A percentile compares a stretch with the other conserved stretches of the same genome.
Conservation (phyloP, 2,113 vertebrate genomes). For the Psammodynastes pulverulentus region DNA sequence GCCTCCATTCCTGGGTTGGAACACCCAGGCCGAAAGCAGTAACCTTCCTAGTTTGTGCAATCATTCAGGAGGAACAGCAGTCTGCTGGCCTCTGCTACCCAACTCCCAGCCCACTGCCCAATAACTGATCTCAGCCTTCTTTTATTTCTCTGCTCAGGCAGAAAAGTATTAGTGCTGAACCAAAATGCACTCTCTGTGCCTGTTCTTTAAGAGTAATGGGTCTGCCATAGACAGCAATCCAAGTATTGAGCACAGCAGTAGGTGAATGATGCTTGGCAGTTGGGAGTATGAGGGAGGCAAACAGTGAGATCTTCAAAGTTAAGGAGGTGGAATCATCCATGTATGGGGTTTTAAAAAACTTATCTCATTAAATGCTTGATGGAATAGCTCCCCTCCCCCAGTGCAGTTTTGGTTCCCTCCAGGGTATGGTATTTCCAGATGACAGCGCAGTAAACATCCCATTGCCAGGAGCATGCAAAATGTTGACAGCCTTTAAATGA, state of each 20-base stretch:
- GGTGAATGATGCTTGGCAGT: slow-evolving; percentile 6
- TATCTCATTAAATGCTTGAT: slow-evolving; percentile 3
- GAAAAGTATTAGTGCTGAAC: neutral
- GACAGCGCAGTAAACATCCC: neutral
- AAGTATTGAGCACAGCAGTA: slow-evolving; percentile 1
- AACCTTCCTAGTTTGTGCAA: neutral
- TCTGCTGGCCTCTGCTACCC: neutral
- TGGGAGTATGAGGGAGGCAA: neutral
- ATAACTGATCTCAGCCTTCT: neutral
- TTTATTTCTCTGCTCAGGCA: neutral
- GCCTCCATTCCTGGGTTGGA: neutral
- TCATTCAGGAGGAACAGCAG: neutral
- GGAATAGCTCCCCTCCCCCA: neutral
- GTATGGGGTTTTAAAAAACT: slow-evolving; percentile 8
- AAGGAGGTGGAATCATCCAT: neutral
- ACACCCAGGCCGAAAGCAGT: neutral
- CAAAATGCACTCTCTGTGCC: neutral
- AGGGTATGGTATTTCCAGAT: neutral
- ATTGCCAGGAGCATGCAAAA: slow-evolving; percentile 1
- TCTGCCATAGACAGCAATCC: neutral
- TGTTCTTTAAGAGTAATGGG: neutral
- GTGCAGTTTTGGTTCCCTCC: slow-evolving; percentile 1
- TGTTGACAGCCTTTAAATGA: slow-evolving; percentile 25
- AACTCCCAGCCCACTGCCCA: neutral
- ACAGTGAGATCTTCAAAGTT: neutral